Evolutionary conservation across 2,888 invertebrate species (phyloP).

Genomic region (Agonopterix alstromeriana): DNA sequence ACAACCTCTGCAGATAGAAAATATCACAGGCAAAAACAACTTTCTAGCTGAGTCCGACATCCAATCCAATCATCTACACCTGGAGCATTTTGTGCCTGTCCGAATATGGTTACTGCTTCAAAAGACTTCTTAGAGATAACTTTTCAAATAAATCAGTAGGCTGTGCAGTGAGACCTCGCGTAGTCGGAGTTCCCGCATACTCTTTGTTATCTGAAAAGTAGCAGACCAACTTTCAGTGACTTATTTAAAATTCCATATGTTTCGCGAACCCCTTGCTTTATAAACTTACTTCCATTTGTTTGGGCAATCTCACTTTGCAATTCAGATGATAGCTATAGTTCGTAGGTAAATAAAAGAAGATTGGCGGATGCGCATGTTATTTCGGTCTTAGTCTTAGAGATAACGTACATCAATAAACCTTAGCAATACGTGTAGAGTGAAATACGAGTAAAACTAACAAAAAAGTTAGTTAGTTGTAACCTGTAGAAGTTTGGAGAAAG

Average conservation of each 20-base stretch:
- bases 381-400: no score
- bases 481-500: no score
- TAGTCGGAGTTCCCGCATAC: slow-evolving; percentile 26
- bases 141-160: slow-evolving; percentile 67
- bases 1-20: no score
- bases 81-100: slow-evolving; percentile 36
- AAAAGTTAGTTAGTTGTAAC: no score
- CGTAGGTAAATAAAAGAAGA: no score
- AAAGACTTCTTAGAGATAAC: slow-evolving; percentile 41
- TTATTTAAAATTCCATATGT: slow-evolving; percentile 53
- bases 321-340: neutral
- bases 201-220: slow-evolving; percentile 49
- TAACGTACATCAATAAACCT: no score
- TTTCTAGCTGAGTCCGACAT: neutral
- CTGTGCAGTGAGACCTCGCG: slow-evolving; percentile 36
- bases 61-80: slow-evolving; percentile 8
- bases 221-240: slow-evolving; percentile 38
- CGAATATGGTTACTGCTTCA: slow-evolving; percentile 42
- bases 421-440: no score
- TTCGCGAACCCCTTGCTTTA: slow-evolving; percentile 18
- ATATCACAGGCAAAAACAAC: neutral
- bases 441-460: no score
- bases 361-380: no score
- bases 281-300: slow-evolving; percentile 7
- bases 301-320: neutral